phyloP scores from a whole-genome alignment of 2,888 invertebrate genomes.

The Linnaemya vulpina region DNA sequence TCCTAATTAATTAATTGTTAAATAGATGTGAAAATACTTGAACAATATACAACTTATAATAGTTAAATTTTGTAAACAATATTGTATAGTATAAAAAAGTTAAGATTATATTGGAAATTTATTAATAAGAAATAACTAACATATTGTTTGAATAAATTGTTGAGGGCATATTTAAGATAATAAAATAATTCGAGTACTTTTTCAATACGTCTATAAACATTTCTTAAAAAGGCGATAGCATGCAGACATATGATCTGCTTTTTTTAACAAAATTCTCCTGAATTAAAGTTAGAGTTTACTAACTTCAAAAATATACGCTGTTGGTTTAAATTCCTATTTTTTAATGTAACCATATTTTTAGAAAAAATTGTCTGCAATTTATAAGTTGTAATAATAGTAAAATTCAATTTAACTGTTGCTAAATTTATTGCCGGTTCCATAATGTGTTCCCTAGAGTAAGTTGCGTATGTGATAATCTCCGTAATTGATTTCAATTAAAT shows the following conservation, averaged over 20 bases:
- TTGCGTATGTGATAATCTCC: slow-evolving; percentile 25
- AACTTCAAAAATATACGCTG: too few relatives aligned
- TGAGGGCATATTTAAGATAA: not conserved
- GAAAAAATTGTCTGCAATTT: too few relatives aligned
- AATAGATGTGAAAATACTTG: slow-evolving; percentile 34
- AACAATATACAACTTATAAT: slow-evolving; percentile 55
- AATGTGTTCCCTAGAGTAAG: not conserved
- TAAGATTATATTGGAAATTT: slow-evolving; percentile 22
- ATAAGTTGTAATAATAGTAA: not conserved
- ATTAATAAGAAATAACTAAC: slow-evolving; percentile 48
- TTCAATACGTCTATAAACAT: not conserved
- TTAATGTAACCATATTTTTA: too few relatives aligned
- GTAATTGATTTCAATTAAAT: slow-evolving; percentile 31
- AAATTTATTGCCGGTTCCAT: not conserved
- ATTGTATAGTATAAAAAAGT: slow-evolving; percentile 36
- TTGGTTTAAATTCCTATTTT: too few relatives aligned
- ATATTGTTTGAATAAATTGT: slow-evolving; percentile 13
- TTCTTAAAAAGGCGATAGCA: too few relatives aligned
- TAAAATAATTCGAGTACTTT: not conserved
- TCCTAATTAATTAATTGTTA: slow-evolving; percentile 45
- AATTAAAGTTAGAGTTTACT: too few relatives aligned
- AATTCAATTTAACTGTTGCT: not conserved
- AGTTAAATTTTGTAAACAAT: slow-evolving; percentile 28
- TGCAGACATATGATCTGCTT: too few relatives aligned
- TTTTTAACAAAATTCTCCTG: too few relatives aligned